These are phyloP conservation scores for Venturia canescens DNA, from an alignment of 1,140 invertebrate species.

Conservation along the genomic window DNA sequence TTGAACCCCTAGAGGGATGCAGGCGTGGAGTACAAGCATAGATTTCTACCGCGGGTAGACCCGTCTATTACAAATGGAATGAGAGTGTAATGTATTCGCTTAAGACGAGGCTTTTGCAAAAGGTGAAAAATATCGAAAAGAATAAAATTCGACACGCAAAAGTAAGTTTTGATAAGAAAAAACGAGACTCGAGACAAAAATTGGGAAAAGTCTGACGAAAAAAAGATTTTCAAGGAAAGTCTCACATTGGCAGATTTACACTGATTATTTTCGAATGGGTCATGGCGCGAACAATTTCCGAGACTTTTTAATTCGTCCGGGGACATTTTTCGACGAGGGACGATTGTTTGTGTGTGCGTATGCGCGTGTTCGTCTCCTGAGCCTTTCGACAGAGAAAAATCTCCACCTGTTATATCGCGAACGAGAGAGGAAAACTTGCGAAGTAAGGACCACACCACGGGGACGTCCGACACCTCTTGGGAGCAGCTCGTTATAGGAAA, in stretches of 20 bases:
- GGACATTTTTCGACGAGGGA: constrained; percentile 31
- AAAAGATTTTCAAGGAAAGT: no score
- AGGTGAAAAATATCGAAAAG: background rate
- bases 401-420: background rate
- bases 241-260: no score
- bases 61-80: background rate
- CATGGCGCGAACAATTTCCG: constrained; percentile 42
- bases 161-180: background rate
- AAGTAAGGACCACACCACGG: constrained; percentile 27
- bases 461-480: constrained; percentile 47
- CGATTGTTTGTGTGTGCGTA: background rate
- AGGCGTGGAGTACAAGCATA: background rate
- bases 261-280: constrained; percentile 42
- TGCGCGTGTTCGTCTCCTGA: background rate
- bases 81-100: constrained; percentile 27
- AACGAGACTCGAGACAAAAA: background rate
- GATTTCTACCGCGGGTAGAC: background rate
- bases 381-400: background rate
- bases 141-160: no score
- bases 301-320: constrained; percentile 54
- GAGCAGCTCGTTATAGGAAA: constrained; percentile 53
- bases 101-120: background rate
- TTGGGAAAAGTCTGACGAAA: background rate
- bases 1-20: constrained; percentile 19
- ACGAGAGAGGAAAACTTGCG: constrained; percentile 19